Conservation (phyloP, 2,888 invertebrate species). For the Cyaniris semiargus region DNA sequence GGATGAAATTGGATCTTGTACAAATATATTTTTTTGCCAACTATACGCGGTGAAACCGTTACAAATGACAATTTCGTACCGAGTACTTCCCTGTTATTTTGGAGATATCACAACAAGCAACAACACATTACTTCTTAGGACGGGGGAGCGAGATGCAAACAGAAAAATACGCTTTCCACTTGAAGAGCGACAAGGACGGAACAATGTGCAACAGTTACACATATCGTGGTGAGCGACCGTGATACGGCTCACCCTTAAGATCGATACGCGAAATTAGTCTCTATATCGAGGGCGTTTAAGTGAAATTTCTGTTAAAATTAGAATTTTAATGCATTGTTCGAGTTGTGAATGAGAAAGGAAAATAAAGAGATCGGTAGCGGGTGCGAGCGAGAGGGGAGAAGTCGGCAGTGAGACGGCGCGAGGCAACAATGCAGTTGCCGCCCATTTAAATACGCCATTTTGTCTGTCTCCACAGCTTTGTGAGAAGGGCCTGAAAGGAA, state of each 20-base stretch:
- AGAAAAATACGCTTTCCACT: conserved; percentile 61
- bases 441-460: conserved; percentile 81
- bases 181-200: conserved; percentile 58
- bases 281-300: conserved; percentile 41
- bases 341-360: conserved; percentile 55
- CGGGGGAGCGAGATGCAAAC: conserved; percentile 63
- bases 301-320: conserved; percentile 41
- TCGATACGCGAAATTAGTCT: conserved; percentile 42
- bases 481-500: conserved; percentile 61
- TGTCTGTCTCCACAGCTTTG: conserved; percentile 75
- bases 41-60: conserved; percentile 71
- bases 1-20: not conserved
- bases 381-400: conserved; percentile 61
- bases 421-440: conserved; percentile 73
- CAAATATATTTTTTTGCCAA: conserved; percentile 49
- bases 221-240: conserved; percentile 52
- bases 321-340: conserved; percentile 51
- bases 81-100: conserved; percentile 81
- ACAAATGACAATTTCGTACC: conserved; percentile 80
- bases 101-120: conserved; percentile 81
- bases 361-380: conserved; percentile 60
- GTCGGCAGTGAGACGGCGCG: conserved; percentile 55
- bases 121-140: conserved; percentile 79
- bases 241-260: conserved; percentile 45
- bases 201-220: conserved; percentile 69